Base-by-base conservation (phyloP, 2,113 vertebrate species). In the Podarcis muralis region DNA sequence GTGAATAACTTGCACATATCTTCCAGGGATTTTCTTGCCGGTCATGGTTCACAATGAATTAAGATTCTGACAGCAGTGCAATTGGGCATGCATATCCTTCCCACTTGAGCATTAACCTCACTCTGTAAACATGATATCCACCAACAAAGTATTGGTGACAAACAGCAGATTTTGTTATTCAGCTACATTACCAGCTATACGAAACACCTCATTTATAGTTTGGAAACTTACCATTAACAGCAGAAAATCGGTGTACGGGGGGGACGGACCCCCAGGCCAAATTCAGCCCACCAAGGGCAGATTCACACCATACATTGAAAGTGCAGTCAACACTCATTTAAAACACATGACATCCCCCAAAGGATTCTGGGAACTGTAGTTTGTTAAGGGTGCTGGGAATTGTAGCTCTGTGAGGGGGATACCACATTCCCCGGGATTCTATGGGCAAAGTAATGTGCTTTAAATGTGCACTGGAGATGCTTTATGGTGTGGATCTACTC, bases 1-100 rank as follows among this genome's bases (percentile, higher is more conserved):
- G 88, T 74, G 92, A 92, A 87, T 93, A 89, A 80, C 74, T 48
- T 2, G 3, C 87, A n/a, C 62, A 30, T 90, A 91, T 89, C 90
- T 91, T 93, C 85, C 78, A 86, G 86, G 80, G 81, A 6, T 43
- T 89, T 93, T 85, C 84, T 37, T 90, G 53, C 65, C 72, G n/a
- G 59, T 81, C 87, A 3, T 30, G 85, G 32, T 2, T 22, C 90
- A 75, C 35, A 84, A 84, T 81, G 83, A 65, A 68, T 91, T 90
- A 91, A 91, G 59, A 81, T 62, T 35, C 59, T 65, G 80, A 23
- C n/a, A 22, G 37, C 57, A 62, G 25, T 37, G 57, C 91, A 88
- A 81, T 69, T 35, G 1, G 8, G 32, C 30, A 2, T 2, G 11
- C 23, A 72, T 48, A 0, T 85, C 74, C 30, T 57, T 81, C 5